Evolutionary conservation across 1,140 invertebrate species (phyloP), one percentile per base, ranked within the genome.

Genomic region (Gyrodactylus salaris): DNA sequence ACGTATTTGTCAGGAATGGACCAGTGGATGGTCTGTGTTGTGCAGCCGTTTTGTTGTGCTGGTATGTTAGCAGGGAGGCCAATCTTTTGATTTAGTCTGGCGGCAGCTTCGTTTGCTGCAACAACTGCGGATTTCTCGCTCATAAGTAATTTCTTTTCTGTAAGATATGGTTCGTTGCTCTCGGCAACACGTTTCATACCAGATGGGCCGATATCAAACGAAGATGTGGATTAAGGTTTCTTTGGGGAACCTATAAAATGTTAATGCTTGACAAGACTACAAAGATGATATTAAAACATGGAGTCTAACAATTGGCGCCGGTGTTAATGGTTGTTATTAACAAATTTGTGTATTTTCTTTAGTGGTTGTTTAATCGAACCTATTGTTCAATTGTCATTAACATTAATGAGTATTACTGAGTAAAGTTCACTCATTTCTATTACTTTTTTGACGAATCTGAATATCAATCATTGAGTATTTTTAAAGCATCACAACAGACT

Each of bases 1-100:
- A 73, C 72, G 26, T 73, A 73, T 23, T 69, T 68, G 26, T 73
- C 72, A 23, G 72, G 72, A 73, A 73, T 73, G 20, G 21, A 25
- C n/a, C 26, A 26, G 21, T 22, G 22, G 20, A 73, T 22, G 20
- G 72, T 73, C 72, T 25, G 2, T 1, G 72, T 73, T 69, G 21
- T 22, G 26, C 23, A 23, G 26, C 21, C 72, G 21, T 70, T 54
- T 25, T 24, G 23, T 25, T 21, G 70, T 20, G 21, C 25, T 20
- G 70, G 25, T 20, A 24, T 24, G 7, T 21, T 25, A 25, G 70
- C 21, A 16, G 70, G n/a, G 25, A 25, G 19, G 7, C 70, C 70
- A 1, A 71, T 16, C 26, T 71, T 71, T 71, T 71, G 21, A 71
- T 71, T 71, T 20, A 71, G 21, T 24, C 25, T 22, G 7, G 70